Evolutionary conservation across 2,888 invertebrate species (phyloP).

Genomic region (Serripes groenlandicus): DNA sequence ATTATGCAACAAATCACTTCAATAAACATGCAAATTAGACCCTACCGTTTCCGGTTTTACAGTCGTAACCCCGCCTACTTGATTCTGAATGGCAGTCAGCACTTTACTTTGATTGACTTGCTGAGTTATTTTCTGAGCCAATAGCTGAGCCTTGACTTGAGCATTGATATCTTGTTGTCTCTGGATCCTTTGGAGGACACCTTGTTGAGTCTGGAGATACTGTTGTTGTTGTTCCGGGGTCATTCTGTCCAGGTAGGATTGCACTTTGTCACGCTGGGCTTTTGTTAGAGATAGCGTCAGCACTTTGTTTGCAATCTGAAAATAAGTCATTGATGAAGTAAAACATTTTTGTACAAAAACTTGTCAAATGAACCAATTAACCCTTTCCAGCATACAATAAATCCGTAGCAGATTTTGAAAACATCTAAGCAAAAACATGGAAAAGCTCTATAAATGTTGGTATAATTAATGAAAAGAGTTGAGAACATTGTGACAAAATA

Average conservation of each 20-base stretch:
- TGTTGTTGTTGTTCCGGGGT: constrained; percentile 83
- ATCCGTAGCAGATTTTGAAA: too few relatives aligned
- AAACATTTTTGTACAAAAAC: neutral
- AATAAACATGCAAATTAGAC: too few relatives aligned
- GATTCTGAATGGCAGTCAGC: neutral
- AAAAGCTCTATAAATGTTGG: too few relatives aligned
- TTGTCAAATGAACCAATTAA: too few relatives aligned
- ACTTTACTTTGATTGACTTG: neutral
- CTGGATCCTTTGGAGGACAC: constrained; percentile 72
- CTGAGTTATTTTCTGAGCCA: constrained; percentile 64
- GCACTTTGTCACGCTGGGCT: constrained; percentile 80
- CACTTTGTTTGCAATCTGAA: constrained; percentile 86
- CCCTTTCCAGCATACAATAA: too few relatives aligned
- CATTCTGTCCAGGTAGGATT: constrained; percentile 78
- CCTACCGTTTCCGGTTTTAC: neutral
- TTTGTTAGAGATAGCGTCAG: constrained; percentile 81
- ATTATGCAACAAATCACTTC: too few relatives aligned
- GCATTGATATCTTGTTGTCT: constrained; percentile 71
- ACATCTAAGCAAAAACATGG: too few relatives aligned
- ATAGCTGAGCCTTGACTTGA: constrained; percentile 68
- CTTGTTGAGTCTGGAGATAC: constrained; percentile 80
- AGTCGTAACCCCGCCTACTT: neutral
- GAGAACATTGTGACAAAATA: neutral
- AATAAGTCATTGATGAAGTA: neutral
- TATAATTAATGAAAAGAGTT: too few relatives aligned